Evolutionary conservation across 2,113 vertebrate species (phyloP).

Genomic region (Symphodus melops): DNA sequence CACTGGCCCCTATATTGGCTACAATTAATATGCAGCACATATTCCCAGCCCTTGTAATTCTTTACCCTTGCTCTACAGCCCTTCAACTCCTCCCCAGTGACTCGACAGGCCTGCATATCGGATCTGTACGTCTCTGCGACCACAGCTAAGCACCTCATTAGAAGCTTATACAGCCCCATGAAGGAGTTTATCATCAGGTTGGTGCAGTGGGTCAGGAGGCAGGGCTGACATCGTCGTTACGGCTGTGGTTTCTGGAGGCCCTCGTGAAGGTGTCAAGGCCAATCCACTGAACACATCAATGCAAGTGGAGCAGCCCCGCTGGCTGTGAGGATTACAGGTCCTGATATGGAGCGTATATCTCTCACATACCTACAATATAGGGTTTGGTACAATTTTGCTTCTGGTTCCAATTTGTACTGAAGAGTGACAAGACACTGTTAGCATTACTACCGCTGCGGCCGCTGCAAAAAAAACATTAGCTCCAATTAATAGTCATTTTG

Average conservation of each 20-base stretch:
- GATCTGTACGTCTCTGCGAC: constrained; percentile 40
- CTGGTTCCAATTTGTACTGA: no score
- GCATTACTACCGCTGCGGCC: no score
- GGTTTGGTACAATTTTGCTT: background rate
- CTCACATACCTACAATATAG: no score
- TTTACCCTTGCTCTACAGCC: constrained; percentile 43
- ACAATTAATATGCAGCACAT: constrained; percentile 57
- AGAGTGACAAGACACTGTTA: no score
- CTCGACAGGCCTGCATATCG: constrained; percentile 44
- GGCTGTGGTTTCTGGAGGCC: constrained; percentile 34
- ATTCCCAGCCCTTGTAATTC: constrained; percentile 53
- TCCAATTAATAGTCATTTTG: background rate
- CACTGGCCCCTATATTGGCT: constrained; percentile 36
- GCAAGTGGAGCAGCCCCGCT: constrained; percentile 15
- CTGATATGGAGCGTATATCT: background rate
- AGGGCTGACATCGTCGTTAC: constrained; percentile 31
- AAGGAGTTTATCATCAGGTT: constrained; percentile 40
- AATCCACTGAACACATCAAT: constrained; percentile 26
- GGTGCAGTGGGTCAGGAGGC: background rate
- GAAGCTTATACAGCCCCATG: constrained; percentile 45
- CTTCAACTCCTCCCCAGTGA: constrained; percentile 52
- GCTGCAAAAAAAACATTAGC: no score
- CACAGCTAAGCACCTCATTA: constrained; percentile 60
- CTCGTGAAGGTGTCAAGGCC: constrained; percentile 32
- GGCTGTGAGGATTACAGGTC: constrained; percentile 53